Evolutionary conservation across 2,888 invertebrate genomes (phyloP), one percentile per base, ranked within the genome.

Genomic region (Sicus ferrugineus): DNA sequence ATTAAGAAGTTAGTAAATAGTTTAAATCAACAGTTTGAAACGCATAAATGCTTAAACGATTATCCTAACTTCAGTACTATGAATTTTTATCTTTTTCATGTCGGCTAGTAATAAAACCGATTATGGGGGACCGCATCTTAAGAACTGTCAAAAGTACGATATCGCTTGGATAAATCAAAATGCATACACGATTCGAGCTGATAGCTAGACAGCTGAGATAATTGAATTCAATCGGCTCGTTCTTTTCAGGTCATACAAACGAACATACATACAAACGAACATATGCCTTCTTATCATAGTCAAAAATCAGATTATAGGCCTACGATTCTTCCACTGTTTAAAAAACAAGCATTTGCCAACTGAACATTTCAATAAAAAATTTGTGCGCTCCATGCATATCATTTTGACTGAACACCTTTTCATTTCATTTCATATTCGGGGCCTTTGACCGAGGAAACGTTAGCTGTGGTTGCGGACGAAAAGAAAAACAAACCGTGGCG

Each of bases 401-500:
- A 26, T 11, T 26, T 61, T 16, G 38, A 5, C 38, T 61, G 61
- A 14, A 2, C 14, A 9, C 34, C 34, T 2, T 34, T 34, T 34
- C 14, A 7, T 14, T 14, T 34, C 34, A 34, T 34, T 34, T 14
- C 34, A 34, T 9, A 34, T 1, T 34, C 2, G 14, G 23, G 46
- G 62, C n/a, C n/a, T 46, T 38, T 46, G 23, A 9, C 0, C 14
- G 2, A 21, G 28, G 21, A 6, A 64, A 19, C 21, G 19, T 31
- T 19, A 19, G 2, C 42, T 30, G 31, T 26, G 42, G 11, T 16
- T 23, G 38, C 14, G 38, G 26, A 16, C 31, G 38, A 1, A 54
- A 26, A 28, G 54, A 23, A 42, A 14, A 72, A 73, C 67, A 67
- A 69, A 72, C 69, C 72, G 67, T 71, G 63, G 54, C 64, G 31